Evolutionary conservation across 2,797 vertebrate genomes (phyloP), one percentile per base, ranked within the genome.

Genomic region (Crax fasciolata): DNA sequence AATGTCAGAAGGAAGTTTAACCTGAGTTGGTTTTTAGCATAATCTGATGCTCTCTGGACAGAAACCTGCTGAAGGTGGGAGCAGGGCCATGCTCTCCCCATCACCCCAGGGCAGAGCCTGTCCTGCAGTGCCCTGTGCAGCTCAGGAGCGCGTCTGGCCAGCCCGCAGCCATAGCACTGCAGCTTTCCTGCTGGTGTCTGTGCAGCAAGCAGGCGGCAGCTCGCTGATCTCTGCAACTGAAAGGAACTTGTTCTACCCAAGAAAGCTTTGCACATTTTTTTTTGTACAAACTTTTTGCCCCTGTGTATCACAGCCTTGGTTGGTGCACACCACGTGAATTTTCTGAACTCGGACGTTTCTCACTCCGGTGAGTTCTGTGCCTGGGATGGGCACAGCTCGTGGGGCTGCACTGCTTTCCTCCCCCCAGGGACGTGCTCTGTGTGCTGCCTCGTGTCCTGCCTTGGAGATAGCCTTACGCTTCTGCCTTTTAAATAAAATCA

Each of bases 401-500:
- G 13, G 48, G 49, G 19, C 62, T 18, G 1, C 17, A 2, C 21
- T 6, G 1, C 11, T 10, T 27, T 19, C 6, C 12, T 28, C 8
- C 39, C 41, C 49, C 30, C 52, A 24, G 35, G n/a, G 68, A 15
- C 0, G 3, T 9, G 55, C 48, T 74, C 59, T 44, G 38, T 1
- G 0, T 12, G 10, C 16, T 1, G 2, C 7, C 11, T 88, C 19
- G 0, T 13, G 27, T 23, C n/a, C 72, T 38, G 61, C 52, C 72
- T 89, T 14, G 5, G n/a, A 39, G 48, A 32, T 57, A 18, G 24
- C 21, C 43, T 30, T 7, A 13, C 1, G 10, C 43, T 74, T 68
- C n/a, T 57, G 54, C 62, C 85, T 93, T 79, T 87, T 62, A 59
- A 70, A 58, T 87, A 62, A 89, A 73, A 30, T 79, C 24, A 6